A percentile compares a stretch with the other conserved stretches of the same genome.
These are phyloP conservation scores for Ophonus ardosiacus DNA, from an alignment of 2,888 invertebrate species.

Conservation along the genomic window DNA sequence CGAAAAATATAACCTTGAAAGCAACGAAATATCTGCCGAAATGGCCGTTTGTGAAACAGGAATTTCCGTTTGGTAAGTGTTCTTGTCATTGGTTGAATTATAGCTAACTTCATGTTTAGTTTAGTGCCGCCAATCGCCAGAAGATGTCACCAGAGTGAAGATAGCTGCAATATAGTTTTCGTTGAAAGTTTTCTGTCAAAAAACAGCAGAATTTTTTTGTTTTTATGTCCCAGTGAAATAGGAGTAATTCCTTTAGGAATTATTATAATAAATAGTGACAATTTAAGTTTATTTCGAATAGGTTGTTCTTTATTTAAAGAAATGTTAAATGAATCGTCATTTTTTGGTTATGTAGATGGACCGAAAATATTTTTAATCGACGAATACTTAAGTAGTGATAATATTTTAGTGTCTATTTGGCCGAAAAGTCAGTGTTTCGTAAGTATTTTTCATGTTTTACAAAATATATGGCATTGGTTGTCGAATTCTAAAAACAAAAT, in stretches of 20 bases:
- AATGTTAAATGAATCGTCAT: slow-evolving; percentile 23
- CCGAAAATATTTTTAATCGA: slow-evolving; percentile 59
- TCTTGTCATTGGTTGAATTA: neutral
- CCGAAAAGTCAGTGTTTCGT: slow-evolving; percentile 31
- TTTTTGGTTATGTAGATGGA: slow-evolving; percentile 13
- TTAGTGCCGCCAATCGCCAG: slow-evolving; percentile 13
- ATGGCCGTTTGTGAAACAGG: slow-evolving; percentile 26
- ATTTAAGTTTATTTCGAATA: neutral
- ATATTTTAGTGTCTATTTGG: slow-evolving; percentile 53
- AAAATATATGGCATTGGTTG: slow-evolving; percentile 59
- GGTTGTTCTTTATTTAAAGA: slow-evolving; percentile 45
- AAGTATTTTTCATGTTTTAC: slow-evolving; percentile 60
- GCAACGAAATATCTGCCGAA: slow-evolving; percentile 9
- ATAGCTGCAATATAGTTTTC: slow-evolving; percentile 42
- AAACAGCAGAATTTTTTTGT: slow-evolving; percentile 19
- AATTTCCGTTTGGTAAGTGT: slow-evolving; percentile 50
- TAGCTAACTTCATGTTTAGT: neutral
- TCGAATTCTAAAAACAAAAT: slow-evolving; percentile 44
- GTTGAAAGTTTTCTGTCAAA: slow-evolving; percentile 43
- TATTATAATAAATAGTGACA: slow-evolving; percentile 37
- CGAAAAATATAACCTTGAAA: slow-evolving; percentile 26
- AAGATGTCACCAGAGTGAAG: slow-evolving; percentile 42
- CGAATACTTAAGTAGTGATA: slow-evolving; percentile 32
- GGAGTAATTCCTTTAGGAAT: slow-evolving; percentile 51
- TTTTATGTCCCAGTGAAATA: slow-evolving; percentile 33